These are phyloP conservation scores for Callithrix jacchus DNA, from an alignment of 2,113 vertebrate species.

Conservation along the genomic window DNA sequence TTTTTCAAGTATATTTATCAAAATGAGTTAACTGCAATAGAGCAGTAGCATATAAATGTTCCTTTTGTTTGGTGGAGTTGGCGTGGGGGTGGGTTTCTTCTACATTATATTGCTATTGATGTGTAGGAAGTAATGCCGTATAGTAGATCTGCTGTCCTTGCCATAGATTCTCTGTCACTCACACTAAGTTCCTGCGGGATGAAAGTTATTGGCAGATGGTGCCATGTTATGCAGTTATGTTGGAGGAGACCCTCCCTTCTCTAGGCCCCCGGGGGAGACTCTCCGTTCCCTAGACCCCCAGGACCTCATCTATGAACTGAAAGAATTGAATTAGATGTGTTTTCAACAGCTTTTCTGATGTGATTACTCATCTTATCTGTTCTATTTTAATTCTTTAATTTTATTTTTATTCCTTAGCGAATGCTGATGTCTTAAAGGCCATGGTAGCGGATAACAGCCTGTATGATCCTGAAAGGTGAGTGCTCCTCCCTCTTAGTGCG, in stretches of 20 bases:
- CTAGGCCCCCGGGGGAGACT: background rate
- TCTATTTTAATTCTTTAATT: background rate
- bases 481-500: background rate
- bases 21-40: background rate
- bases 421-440: constrained; percentile 94
- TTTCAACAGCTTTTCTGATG: background rate
- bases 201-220: background rate
- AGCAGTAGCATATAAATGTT: background rate
- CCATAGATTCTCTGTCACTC: background rate
- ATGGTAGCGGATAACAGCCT: constrained; percentile 91
- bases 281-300: background rate
- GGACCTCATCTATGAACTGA: background rate
- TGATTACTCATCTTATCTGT: background rate
- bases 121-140: background rate
- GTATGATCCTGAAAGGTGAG: constrained; percentile 93
- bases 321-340: background rate
- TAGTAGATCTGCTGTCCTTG: background rate
- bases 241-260: background rate
- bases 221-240: accelerated
- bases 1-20: background rate
- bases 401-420: constrained; percentile 85
- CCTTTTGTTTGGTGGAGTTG: background rate
- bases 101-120: background rate
- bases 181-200: accelerated
- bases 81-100: background rate